A percentile compares a stretch with the other conserved stretches of the same genome.
phyloP scores from a whole-genome alignment of 1,140 invertebrate genomes.

The Psilanteris sp. region DNA sequence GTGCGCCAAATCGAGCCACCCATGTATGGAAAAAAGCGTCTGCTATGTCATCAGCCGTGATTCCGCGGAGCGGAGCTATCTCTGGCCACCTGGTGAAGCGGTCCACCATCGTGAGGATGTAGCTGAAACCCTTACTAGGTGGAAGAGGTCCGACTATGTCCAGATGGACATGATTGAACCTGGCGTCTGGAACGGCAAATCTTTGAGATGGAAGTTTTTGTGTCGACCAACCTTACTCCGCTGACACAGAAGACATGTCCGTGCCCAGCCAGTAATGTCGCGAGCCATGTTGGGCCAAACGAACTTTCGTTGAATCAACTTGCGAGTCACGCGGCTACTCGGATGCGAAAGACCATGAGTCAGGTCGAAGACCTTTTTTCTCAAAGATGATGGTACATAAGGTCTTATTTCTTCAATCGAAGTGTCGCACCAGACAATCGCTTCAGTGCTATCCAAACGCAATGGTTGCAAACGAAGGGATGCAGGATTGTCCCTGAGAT shows the following conservation, averaged over 20 bases:
- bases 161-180: too few species aligned
- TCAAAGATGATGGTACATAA: constrained; percentile 52
- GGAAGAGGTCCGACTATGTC: too few species aligned
- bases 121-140: too few species aligned
- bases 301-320: constrained; percentile 50
- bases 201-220: too few species aligned
- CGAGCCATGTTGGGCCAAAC: constrained; percentile 63
- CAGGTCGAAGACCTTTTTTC: constrained; percentile 56
- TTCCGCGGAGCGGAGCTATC: too few species aligned
- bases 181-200: too few species aligned
- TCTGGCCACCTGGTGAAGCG: too few species aligned
- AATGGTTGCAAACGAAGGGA: neutral
- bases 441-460: neutral
- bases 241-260: constrained; percentile 56
- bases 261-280: constrained; percentile 58
- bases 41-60: too few species aligned
- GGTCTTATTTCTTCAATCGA: constrained; percentile 8
- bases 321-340: constrained; percentile 38
- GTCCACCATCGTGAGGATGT: too few species aligned
- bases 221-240: constrained; percentile 46
- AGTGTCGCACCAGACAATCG: neutral
- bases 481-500: too few species aligned
- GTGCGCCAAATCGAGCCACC: too few species aligned
- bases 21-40: too few species aligned
- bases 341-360: constrained; percentile 65